phyloP scores from a whole-genome alignment of 2,888 invertebrate species.

The Eristalis pertinax region DNA sequence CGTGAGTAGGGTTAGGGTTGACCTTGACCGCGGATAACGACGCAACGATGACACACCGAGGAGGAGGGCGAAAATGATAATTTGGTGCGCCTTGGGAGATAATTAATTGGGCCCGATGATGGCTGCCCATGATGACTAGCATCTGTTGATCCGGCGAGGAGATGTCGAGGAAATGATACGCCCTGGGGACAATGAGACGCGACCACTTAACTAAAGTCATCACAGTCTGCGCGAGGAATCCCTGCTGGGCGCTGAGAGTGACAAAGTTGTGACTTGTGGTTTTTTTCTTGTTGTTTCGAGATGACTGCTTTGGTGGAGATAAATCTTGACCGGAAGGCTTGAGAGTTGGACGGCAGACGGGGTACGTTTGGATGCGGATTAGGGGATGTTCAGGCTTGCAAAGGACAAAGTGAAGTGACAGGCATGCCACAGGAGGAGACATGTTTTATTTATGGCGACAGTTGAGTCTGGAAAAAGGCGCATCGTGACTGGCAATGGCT shows the following conservation, averaged over 20 bases:
- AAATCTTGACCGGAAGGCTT: background rate
- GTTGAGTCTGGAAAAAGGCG: too few relatives aligned
- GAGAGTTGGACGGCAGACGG: background rate
- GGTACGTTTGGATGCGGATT: too few relatives aligned
- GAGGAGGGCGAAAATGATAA: background rate
- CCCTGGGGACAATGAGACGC: background rate
- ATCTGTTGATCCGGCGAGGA: background rate
- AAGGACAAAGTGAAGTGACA: too few relatives aligned
- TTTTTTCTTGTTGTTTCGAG: background rate
- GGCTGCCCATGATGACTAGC: background rate
- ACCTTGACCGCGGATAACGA: background rate
- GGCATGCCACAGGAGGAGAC: too few relatives aligned
- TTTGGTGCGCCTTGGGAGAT: background rate
- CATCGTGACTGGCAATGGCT: too few relatives aligned
- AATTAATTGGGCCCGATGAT: background rate
- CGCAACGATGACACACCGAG: background rate
- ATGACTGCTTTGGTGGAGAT: background rate
- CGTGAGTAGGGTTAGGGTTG: background rate
- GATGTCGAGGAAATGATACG: background rate
- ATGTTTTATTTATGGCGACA: too few relatives aligned
- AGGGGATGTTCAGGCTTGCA: too few relatives aligned
- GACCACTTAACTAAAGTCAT: background rate
- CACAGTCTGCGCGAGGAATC: background rate
- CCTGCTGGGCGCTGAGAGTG: background rate
- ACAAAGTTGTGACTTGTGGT: background rate